phyloP scores from a whole-genome alignment of 30 jellyfish, hydroid and myxozoan genomes.

The Pelagia noctiluca region DNA sequence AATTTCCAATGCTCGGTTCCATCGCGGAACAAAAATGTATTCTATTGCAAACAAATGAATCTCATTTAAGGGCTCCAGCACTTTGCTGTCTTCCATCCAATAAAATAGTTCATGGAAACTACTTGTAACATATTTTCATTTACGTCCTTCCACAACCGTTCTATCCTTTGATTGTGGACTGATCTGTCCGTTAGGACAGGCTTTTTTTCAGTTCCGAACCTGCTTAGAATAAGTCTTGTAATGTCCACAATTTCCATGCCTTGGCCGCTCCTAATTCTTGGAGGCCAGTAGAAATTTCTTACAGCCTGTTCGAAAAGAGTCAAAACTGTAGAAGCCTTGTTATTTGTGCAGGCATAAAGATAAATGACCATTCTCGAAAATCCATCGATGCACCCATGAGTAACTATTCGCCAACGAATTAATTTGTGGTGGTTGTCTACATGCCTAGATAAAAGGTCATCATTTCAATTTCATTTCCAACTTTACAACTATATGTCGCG shows the following conservation, averaged over 20 bases:
- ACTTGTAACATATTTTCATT: conserved; percentile 25
- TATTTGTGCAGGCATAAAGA: conserved; percentile 29
- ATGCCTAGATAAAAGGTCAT: neutral
- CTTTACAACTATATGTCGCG: neutral
- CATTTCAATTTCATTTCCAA: neutral
- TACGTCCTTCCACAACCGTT: conserved; percentile 45
- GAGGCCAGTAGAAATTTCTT: conserved; percentile 25
- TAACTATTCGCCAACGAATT: conserved; percentile 16
- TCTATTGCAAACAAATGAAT: conserved; percentile 37
- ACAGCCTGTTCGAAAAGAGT: conserved; percentile 22
- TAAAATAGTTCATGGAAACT: conserved; percentile 8
- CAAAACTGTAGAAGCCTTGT: conserved; percentile 9
- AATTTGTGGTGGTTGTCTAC: conserved; percentile 22
- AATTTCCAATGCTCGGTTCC: conserved; percentile 14
- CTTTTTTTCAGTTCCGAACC: conserved; percentile 31
- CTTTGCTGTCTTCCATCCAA: conserved; percentile 20
- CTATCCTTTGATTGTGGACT: conserved; percentile 34
- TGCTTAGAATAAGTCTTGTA: conserved; percentile 31
- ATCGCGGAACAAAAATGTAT: conserved; percentile 18
- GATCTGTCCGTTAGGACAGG: conserved; percentile 44
- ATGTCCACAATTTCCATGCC: conserved; percentile 47
- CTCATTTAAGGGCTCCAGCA: conserved; percentile 34
- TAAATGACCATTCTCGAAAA: conserved; percentile 26
- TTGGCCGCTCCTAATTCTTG: conserved; percentile 28
- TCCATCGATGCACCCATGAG: conserved; percentile 30